Evolutionary conservation across 1,140 invertebrate genomes (phyloP), one percentile per base, ranked within the genome.

Genomic region (Brachionus rubens): DNA sequence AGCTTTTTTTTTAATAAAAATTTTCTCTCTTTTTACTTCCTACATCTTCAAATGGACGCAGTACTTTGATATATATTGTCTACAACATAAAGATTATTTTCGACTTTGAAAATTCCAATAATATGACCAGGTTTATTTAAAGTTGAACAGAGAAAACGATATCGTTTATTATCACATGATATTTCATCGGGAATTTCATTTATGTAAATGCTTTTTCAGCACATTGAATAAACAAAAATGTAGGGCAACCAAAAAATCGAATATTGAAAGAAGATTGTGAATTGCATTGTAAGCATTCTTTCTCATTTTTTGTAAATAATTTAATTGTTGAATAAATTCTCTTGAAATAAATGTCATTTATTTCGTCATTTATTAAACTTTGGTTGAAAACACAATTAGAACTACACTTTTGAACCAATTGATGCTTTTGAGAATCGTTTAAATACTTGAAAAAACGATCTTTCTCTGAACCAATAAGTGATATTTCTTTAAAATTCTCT

Each of bases 161-260:
- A 54, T 24, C 26, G 21, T 26, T 28, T 26, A 54, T 54, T 54
- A 3, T 54, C 50, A 28, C 21, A 24, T 14, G 28, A 33, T n/a
- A n/a, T n/a, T n/a, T n/a, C n/a, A n/a, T n/a, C n/a, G n/a, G n/a
- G n/a, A n/a, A n/a, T n/a, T n/a, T n/a, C n/a, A n/a, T n/a, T n/a
- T n/a, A n/a, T n/a, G n/a, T n/a, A n/a, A n/a, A n/a, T n/a, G n/a
- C n/a, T n/a, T n/a, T n/a, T n/a, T n/a, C n/a, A n/a, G n/a, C n/a
- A n/a, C n/a, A 62, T 62, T 40, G 56, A 19, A 62, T 40, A 24
- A 62, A 62, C 4, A 62, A 16, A 62, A 62, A 62, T 36, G 12
- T 36, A 7, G 56, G 56, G 12, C 33, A 0, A 7, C 36, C 36
- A 36, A 36, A 36, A 33, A 62, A 62, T 5, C 21, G 6, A 40